Conservation (phyloP, 1,140 invertebrate species). For the Lepidurus packardi region DNA sequence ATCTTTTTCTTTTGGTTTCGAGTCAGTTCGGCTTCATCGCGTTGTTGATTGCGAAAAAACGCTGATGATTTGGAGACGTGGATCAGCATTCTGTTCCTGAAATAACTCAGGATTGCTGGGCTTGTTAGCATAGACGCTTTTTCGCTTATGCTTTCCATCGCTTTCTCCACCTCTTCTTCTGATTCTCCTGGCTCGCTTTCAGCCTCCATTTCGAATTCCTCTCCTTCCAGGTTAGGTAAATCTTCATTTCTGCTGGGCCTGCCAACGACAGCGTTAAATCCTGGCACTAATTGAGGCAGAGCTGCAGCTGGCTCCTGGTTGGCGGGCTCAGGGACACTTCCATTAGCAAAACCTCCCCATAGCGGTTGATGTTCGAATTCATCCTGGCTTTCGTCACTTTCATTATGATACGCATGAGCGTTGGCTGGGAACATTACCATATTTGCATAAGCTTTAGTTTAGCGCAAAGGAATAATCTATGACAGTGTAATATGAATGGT, state of each 20-base stretch:
- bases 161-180: not conserved
- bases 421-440: not conserved
- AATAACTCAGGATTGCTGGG: not conserved
- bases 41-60: slow-evolving; percentile 69
- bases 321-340: not conserved
- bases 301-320: not conserved
- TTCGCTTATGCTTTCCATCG: not conserved
- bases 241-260: not conserved
- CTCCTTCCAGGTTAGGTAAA: not conserved
- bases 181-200: not conserved
- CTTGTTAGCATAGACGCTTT: not conserved
- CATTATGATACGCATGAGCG: not conserved
- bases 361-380: not conserved
- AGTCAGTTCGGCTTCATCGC: slow-evolving; percentile 64
- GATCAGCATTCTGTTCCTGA: not conserved
- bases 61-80: not conserved
- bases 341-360: not conserved
- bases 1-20: slow-evolving; percentile 62
- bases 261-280: not conserved
- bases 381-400: not conserved
- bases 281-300: not conserved
- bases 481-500: too few species aligned
- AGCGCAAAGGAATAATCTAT: too few species aligned
- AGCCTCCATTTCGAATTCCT: not conserved
- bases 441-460: not conserved